Conservation (phyloP, 2,888 invertebrate genomes). For the Apamea crenata region DNA sequence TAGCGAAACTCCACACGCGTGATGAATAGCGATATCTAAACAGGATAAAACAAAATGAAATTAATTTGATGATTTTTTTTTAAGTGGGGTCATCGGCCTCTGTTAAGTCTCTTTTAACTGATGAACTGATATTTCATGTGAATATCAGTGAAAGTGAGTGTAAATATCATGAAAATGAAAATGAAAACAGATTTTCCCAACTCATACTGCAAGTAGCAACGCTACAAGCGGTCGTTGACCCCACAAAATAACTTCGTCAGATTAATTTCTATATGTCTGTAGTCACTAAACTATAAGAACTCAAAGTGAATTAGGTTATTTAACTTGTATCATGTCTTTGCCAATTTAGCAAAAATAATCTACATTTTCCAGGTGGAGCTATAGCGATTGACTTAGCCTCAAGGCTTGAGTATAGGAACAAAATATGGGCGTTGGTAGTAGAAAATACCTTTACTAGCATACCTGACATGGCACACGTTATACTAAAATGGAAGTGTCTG, state of each 20-base stretch:
- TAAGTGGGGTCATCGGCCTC: too few species aligned
- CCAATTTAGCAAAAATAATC: neutral
- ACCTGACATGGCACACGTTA: constrained; percentile 96
- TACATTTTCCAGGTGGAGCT: constrained; percentile 93
- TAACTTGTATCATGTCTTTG: neutral
- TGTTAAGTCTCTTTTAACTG: too few species aligned
- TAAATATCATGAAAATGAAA: too few species aligned
- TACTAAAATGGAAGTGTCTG: constrained; percentile 93
- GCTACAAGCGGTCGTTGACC: neutral
- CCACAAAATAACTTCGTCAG: too few species aligned
- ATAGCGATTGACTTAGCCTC: constrained; percentile 97
- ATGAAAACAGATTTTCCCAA: neutral
- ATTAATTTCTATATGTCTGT: neutral
- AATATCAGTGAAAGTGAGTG: too few species aligned
- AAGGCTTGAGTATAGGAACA: constrained; percentile 93
- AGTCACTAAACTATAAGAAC: neutral
- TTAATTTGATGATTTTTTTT: too few species aligned
- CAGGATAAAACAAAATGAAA: too few species aligned
- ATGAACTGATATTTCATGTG: too few species aligned
- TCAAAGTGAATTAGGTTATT: neutral
- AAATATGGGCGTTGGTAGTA: constrained; percentile 96
- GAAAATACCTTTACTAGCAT: constrained; percentile 99
- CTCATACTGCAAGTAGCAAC: neutral
- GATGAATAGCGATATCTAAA: too few species aligned
- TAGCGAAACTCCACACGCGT: too few species aligned